These are phyloP conservation scores for Syngnathoides biaculeatus DNA, from an alignment of 2,113 vertebrate species.

Conservation along the genomic window DNA sequence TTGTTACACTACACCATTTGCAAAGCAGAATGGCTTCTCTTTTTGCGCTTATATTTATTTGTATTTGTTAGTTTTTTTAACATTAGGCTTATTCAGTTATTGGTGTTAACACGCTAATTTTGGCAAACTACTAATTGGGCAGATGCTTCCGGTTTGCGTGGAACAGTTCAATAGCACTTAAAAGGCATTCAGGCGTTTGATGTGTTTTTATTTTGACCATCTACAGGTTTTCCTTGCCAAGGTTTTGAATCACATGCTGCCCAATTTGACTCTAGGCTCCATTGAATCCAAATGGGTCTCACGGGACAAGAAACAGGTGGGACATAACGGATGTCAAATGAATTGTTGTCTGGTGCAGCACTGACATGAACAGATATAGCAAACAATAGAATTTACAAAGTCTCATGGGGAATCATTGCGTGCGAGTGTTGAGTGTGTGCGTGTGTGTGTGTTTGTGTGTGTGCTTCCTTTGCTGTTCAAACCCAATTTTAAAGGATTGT, in stretches of 20 bases:
- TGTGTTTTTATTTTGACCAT: constrained; percentile 15
- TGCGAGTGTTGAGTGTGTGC: background rate
- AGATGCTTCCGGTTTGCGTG: constrained; percentile 10
- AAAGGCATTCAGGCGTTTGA: constrained; percentile 17
- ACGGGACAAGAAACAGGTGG: constrained; percentile 87
- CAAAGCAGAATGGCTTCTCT: background rate
- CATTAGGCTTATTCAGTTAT: background rate
- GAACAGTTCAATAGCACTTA: constrained; percentile 10
- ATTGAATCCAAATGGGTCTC: constrained; percentile 85
- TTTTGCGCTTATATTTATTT: background rate
- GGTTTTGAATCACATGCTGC: constrained; percentile 84
- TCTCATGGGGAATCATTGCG: constrained; percentile 5
- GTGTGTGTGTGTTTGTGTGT: background rate
- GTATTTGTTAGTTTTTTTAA: background rate
- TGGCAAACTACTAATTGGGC: background rate
- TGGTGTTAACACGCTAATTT: background rate
- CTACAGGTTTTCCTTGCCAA: constrained; percentile 86
- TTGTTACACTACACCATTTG: background rate
- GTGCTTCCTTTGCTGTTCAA: too few species aligned
- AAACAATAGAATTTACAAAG: constrained; percentile 6
- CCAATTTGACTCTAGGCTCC: constrained; percentile 80
- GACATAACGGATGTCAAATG: constrained; percentile 24
- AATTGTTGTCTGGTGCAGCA: constrained; percentile 18
- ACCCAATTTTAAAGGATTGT: too few species aligned
- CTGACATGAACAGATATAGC: background rate